phyloP scores from a whole-genome alignment of 2,797 vertebrate genomes.

The Pangasius macronema region DNA sequence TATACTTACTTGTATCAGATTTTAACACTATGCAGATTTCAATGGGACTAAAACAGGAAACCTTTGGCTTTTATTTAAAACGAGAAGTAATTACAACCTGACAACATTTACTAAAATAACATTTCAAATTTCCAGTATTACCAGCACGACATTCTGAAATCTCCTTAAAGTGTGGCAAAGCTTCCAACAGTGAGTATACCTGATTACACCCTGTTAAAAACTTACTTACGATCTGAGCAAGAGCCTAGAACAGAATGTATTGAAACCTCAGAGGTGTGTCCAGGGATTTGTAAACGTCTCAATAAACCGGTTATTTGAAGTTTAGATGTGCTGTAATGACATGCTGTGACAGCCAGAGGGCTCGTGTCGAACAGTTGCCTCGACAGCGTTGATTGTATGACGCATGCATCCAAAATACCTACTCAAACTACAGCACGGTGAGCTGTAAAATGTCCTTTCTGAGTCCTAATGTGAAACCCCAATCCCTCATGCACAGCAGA shows the following conservation, averaged over 20 bases:
- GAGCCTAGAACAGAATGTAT: background rate
- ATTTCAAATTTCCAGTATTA: background rate
- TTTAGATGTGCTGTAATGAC: slow-evolving; percentile 1
- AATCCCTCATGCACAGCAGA: background rate
- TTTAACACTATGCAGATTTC: background rate
- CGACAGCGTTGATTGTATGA: background rate
- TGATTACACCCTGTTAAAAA: background rate
- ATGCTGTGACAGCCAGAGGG: slow-evolving; percentile 26
- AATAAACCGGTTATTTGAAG: background rate
- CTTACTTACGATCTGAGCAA: background rate
- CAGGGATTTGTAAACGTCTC: background rate
- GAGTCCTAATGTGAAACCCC: background rate
- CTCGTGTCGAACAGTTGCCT: background rate
- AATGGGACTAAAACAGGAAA: background rate
- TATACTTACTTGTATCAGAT: background rate
- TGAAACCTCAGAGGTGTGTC: background rate
- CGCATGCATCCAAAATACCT: background rate
- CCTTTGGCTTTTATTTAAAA: background rate
- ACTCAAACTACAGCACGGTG: background rate
- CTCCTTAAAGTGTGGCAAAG: too few species aligned
- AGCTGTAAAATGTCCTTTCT: background rate
- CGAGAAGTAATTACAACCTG: background rate
- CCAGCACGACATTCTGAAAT: background rate
- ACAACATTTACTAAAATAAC: background rate
- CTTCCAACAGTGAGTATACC: background rate